Evolutionary conservation across 1,140 invertebrate genomes (phyloP), one percentile per base, ranked within the genome.

Genomic region (Hypsibius dujardini): DNA sequence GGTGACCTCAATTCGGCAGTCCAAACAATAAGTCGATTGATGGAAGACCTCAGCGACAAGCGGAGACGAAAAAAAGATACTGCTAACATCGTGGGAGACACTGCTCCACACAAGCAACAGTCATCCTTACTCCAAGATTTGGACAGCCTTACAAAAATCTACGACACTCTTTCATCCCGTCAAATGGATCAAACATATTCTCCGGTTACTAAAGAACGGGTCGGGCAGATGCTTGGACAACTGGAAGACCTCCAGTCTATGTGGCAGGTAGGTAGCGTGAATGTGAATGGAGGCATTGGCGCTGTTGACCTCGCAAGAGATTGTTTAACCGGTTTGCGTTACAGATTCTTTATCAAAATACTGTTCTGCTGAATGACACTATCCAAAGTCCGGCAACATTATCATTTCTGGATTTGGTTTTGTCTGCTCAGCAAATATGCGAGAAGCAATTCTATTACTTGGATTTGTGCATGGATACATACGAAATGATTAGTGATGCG

Each of bases 11-110:
- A 67, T 3, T 42, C 12, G 42, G 62, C 62, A 7, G 42, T 45
- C 62, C 12, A 67, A 7, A 12, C 3, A 15, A 67, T 67, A 7
- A 67, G 3, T 67, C 42, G 3, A 12, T 15, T 67, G 62, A 12
- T 67, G 12, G 62, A 67, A 42, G 45, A 67, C 3, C 62, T 67
- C 62, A 67, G 62, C 42, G 62, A 67, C 42, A 67, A 67, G 62
- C 62, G 62, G 12, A 12, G 62, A 12, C 62, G 62, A 28, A 28
- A 28, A 28, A 28, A 28, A 28, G 28, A 28, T 28, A 28, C 28
- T 28, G 28, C 28, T 28, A 28, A 28, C 28, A 28, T 28, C 28
- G 12, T 42, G 3, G 42, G 45, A 12, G 62, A 45, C 62, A 15
- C 12, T 15, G 62, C 42, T 67, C 12, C 62, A 67, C 45, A 7